Evolutionary conservation across 2,888 invertebrate genomes (phyloP).

Genomic region (Drosophila meridionalis): DNA sequence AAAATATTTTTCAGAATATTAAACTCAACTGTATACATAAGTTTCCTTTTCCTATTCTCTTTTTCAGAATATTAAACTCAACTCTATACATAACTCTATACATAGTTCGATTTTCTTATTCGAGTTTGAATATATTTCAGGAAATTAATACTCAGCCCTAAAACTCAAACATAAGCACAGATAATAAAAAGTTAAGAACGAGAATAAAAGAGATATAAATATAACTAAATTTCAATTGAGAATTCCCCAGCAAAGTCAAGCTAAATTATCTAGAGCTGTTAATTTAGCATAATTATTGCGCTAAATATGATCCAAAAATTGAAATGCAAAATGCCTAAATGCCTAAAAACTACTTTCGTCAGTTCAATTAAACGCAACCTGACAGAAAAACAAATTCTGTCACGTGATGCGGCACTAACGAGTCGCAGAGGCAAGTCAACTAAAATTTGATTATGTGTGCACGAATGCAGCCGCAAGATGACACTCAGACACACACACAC

Average conservation of each 20-base stretch:
- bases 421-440: slow-evolving; percentile 48
- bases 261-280: neutral
- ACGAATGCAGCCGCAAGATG: slow-evolving; percentile 47
- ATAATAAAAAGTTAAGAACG: no score
- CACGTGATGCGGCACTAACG: slow-evolving; percentile 23
- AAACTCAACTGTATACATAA: no score
- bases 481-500: slow-evolving; percentile 12
- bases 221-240: no score
- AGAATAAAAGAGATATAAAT: no score
- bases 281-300: slow-evolving; percentile 12
- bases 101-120: no score
- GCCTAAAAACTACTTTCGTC: neutral
- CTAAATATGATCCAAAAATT: slow-evolving; percentile 9
- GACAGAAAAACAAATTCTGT: slow-evolving; percentile 31
- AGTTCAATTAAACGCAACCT: slow-evolving; percentile 65
- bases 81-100: no score
- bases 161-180: no score
- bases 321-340: slow-evolving; percentile 11
- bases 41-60: no score
- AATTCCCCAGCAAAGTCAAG: neutral
- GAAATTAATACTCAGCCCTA: no score
- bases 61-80: no score
- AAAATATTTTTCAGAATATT: neutral
- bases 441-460: slow-evolving; percentile 73
- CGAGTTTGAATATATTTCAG: no score